phyloP scores from a whole-genome alignment of 2,113 vertebrate genomes.

The Calonectris borealis region DNA sequence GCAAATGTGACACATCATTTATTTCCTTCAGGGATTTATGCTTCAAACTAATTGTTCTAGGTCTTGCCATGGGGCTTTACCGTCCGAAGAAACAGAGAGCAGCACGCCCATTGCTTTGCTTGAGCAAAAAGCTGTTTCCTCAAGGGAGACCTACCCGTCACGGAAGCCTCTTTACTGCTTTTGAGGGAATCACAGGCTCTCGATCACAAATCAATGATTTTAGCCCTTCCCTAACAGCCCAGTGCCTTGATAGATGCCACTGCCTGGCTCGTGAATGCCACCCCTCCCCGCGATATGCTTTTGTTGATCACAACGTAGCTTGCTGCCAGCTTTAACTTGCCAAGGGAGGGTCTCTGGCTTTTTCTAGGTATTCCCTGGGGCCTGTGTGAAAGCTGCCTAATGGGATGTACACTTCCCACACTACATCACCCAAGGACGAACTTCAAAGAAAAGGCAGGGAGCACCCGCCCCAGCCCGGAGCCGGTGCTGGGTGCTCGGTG shows the following conservation, averaged over 20 bases:
- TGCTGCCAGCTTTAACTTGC: background rate
- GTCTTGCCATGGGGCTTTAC: background rate
- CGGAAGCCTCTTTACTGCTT: background rate
- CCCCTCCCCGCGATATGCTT: accelerated
- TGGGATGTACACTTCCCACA: background rate
- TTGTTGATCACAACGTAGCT: background rate
- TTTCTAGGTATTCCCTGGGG: background rate
- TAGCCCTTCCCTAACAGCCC: background rate
- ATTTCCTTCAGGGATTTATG: background rate
- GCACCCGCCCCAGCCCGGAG: background rate
- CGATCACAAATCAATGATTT: background rate
- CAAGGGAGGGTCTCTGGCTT: background rate
- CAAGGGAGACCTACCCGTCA: background rate
- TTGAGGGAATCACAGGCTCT: background rate
- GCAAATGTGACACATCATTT: background rate
- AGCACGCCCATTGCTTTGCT: background rate
- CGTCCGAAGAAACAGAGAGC: background rate
- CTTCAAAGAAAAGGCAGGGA: background rate
- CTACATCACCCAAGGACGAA: background rate
- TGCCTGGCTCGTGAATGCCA: background rate
- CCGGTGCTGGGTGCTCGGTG: background rate
- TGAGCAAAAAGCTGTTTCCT: background rate
- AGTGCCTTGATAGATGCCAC: background rate
- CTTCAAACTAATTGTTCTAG: background rate
- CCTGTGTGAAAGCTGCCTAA: background rate